Evolutionary conservation across 1,140 invertebrate species (phyloP), one percentile per base, ranked within the genome.

Genomic region (Zeugodacus cucurbitae): DNA sequence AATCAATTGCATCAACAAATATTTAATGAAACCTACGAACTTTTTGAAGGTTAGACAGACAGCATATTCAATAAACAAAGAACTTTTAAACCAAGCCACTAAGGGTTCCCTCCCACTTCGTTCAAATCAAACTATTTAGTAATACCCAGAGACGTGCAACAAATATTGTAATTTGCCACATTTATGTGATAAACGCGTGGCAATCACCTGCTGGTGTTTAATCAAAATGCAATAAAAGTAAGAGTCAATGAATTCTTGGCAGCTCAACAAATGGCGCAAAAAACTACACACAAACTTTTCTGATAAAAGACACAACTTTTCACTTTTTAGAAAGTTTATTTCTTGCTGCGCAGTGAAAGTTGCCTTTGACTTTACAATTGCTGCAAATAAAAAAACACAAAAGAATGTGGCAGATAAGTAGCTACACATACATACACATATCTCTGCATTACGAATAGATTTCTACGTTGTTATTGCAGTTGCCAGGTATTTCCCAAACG

Each of bases 141-240:
- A 48, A 29, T 26, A 22, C 26, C 1, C 37, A 22, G n/a, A 82
- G 22, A 17, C 34, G n/a, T 48, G 41, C 37, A 41, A 48, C 37
- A 48, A 54, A 82, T 82, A 17, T 22, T 62, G 58, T n/a, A 62
- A 82, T 48, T 44, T 82, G 74, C 74, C 41, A 54, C 17, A 82
- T 48, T 48, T 48, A 48, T 54, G 20, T 37, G 34, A 82, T 82
- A 48, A 82, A 82, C 34, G 22, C 37, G 37, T 7, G 41, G 41
- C 74, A 48, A 48, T 82, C 74, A 82, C 41, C 74, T 82, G 74
- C 74, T 82, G 41, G 10, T 48, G 74, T 10, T 82, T 41, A 82
- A 82, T 82, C 74, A 82, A 82, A 82, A 54, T 82, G 26, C 74
- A 82, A 82, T 82, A 82, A 82, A 82, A 82, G 74, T 82, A 82